phyloP scores from a whole-genome alignment of 2,888 invertebrate species.

The Coronaproctus castanopsis region DNA sequence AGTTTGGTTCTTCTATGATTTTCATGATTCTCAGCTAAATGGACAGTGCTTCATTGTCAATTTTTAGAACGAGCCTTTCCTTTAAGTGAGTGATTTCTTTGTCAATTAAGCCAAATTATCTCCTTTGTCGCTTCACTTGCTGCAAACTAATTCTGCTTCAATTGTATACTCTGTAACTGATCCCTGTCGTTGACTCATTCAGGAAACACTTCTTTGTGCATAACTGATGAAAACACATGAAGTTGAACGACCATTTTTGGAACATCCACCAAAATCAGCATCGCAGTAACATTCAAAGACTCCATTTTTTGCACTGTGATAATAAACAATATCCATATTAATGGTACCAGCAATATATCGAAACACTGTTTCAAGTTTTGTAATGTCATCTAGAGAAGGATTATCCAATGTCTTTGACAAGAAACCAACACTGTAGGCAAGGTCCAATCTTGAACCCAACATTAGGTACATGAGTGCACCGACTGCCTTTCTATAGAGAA shows the following conservation, averaged over 20 bases:
- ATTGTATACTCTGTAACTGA: conserved; percentile 10
- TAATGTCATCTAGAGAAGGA: neutral
- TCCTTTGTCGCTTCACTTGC: conserved; percentile 15
- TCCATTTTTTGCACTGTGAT: neutral
- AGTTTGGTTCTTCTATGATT: conserved; percentile 23
- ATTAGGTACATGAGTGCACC: neutral
- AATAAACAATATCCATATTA: conserved; percentile 19
- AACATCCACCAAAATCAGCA: conserved; percentile 24
- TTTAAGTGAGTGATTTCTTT: conserved; percentile 18
- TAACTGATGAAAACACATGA: conserved; percentile 19
- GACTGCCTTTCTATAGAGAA: conserved; percentile 16
- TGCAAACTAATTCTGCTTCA: conserved; percentile 17
- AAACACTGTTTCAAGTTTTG: conserved; percentile 22
- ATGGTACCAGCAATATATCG: conserved; percentile 21
- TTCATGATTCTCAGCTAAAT: conserved; percentile 22
- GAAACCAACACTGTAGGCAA: neutral
- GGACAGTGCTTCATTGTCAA: conserved; percentile 22
- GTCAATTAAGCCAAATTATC: conserved; percentile 21
- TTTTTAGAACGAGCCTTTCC: conserved; percentile 19
- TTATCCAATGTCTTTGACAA: neutral
- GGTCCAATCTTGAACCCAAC: conserved; percentile 19
- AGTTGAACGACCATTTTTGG: conserved; percentile 22
- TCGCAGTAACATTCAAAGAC: conserved; percentile 20
- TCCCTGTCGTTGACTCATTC: conserved; percentile 12
- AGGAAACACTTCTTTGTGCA: conserved; percentile 12